Base-by-base conservation (phyloP, 2,888 invertebrate species). In the Troides oblongomaculatus region DNA sequence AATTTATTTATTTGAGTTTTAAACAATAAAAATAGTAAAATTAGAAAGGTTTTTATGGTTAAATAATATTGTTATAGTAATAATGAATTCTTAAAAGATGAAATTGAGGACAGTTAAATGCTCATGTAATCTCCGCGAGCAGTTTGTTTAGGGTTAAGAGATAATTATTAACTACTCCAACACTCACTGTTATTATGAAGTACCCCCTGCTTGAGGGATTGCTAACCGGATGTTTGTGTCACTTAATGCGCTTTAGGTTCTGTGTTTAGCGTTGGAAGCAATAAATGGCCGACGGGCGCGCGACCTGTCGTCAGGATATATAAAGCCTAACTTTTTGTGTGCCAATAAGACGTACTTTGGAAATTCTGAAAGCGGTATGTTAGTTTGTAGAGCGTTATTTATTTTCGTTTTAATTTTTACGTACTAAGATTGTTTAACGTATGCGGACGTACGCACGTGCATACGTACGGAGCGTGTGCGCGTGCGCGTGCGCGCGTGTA, bases 371-470 rank as follows among this genome's bases (percentile, higher is more conserved):
- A 50, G 59, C 62, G 62, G 18, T 67, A 62, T 69, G 46, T 62
- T 72, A 72, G 70, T 70, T 58, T 66, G 23, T 70, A 70, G 60
- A 64, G 64, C 64, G 21, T 61, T 75, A 74, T 84, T 86, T 77
- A 74, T 76, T 85, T 82, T 80, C 79, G 78, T 78, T 81, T 50
- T 78, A 78, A 81, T 85, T 84, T 39, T 82, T 82, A 79, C 65
- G 80, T 72, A 72, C 64, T 85, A 84, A 84, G 84, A 79, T 81
- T 78, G 78, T 76, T 75, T 76, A 17, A 50, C 12, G 18, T 73
- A 71, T 39, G 8, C 39, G 8, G 10, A 39, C 39, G 39, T 39
- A 39, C 39, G 39, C 39, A 10, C 39, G 39, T 10, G 39, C 39
- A 39, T 39, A 39, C 7, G 39, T 39, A 8, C 39, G 7, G 39